Evolutionary conservation across 2,113 vertebrate genomes (phyloP), one percentile per base, ranked within the genome.

Genomic region (Cyprinodon brontotheroides): DNA sequence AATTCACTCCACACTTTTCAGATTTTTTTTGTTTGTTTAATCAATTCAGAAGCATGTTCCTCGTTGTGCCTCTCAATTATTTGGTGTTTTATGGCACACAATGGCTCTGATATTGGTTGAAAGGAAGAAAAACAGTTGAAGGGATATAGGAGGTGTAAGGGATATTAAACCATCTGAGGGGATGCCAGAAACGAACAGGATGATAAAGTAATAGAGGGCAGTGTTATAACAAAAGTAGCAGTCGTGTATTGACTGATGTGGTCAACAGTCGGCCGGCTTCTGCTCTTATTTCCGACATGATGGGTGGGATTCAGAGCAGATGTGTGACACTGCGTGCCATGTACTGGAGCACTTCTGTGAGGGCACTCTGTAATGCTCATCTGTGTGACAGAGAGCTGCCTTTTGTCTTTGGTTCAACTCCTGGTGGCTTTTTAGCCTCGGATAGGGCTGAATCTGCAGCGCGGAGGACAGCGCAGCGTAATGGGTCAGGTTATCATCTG

Each of bases 291-390:
- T 74, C 64, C 70, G 74, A 74, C 70, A 39, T 9, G 10, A 73
- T 29, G 41, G 17, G 65, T 74, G 75, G 43, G 69, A 78, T 67
- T 82, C 64, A 64, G 65, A 82, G 60, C 75, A 72, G 77, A 68
- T 39, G 66, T 75, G 75, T 78, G 74, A 75, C 72, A 79, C 43
- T 63, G 22, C 74, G 80, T 75, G 11, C 68, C 75, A 62, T 50
- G 62, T 75, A 65, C 74, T 68, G 17, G 47, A 74, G 62, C 65
- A 83, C 64, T 41, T 80, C 66, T 76, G 63, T 22, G 60, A 67
- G 65, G 20, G 41, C 53, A 47, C 60, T 47, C 43, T 75, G 43
- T 67, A 48, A 70, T 12, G 22, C 60, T 70, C 48, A 17, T 62
- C 61, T 50, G 66, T 75, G 61, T 62, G 62, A 78, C 68, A 60